Conservation (phyloP, 2,888 invertebrate species). For the Norana najaformis region DNA sequence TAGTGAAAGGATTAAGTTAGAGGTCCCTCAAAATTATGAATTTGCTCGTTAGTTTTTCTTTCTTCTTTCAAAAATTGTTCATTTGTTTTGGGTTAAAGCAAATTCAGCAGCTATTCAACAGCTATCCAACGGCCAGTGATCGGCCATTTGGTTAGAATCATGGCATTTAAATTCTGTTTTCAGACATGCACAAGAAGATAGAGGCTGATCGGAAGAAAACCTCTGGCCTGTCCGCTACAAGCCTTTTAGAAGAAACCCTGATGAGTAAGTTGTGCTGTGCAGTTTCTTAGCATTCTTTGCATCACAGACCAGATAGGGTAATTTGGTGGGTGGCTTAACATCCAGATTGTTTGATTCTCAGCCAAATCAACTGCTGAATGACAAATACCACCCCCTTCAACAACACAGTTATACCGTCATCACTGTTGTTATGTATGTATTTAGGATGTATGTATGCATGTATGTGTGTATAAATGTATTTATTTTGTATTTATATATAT, state of each 20-base stretch:
- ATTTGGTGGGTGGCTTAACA: too few species aligned
- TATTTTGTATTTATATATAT: too few species aligned
- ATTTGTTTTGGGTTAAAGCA: not conserved
- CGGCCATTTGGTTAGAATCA: not conserved
- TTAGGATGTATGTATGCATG: not conserved
- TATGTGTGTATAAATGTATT: too few species aligned
- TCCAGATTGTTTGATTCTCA: not conserved
- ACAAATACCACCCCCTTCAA: not conserved
- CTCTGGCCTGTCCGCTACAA: constrained; percentile 23
- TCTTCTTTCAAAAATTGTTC: not conserved
- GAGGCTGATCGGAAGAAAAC: constrained; percentile 9
- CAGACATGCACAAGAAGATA: constrained; percentile 31
- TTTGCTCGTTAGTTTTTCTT: not conserved
- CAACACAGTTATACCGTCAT: not conserved
- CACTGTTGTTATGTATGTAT: not conserved
- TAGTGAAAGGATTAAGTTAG: not conserved
- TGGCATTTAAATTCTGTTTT: not conserved
- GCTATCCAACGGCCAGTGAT: too few species aligned
- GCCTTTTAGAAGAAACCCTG: constrained; percentile 27
- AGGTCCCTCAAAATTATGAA: not conserved
- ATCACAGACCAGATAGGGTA: not conserved
- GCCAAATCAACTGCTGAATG: constrained; percentile 9
- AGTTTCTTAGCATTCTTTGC: not conserved
- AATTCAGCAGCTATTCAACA: not conserved
- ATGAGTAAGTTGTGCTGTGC: constrained; percentile 19